Conservation (phyloP, 2,888 invertebrate genomes). For the Drosophila niveifrons region DNA sequence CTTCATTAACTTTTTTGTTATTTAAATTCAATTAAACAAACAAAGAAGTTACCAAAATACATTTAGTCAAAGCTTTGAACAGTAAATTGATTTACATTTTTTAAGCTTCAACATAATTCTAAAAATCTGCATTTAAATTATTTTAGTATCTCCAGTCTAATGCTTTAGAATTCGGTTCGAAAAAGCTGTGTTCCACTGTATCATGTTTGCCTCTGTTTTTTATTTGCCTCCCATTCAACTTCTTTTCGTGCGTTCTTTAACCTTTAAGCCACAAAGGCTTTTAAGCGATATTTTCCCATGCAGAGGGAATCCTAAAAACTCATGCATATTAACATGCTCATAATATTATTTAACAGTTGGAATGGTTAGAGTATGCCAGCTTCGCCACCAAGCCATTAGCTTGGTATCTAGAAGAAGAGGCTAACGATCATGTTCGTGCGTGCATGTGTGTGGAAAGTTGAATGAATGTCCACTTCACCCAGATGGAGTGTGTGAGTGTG, state of each 20-base stretch:
- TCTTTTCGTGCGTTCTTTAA: constrained; percentile 37
- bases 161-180: neutral
- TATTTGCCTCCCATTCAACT: constrained; percentile 35
- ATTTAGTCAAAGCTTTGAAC: no score
- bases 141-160: neutral
- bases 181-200: constrained; percentile 1
- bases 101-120: neutral
- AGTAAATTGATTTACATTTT: neutral
- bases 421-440: constrained; percentile 26
- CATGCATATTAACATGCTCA: constrained; percentile 8
- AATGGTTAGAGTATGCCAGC: constrained; percentile 33
- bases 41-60: no score
- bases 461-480: constrained; percentile 64
- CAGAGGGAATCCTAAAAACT: constrained; percentile 13
- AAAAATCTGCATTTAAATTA: neutral
- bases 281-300: constrained; percentile 14
- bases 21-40: no score
- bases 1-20: no score
- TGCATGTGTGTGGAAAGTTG: constrained; percentile 68
- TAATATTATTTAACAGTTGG: constrained; percentile 8
- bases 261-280: constrained; percentile 27
- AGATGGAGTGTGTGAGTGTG: constrained; percentile 32
- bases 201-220: constrained; percentile 5
- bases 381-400: constrained; percentile 24
- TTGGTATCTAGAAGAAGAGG: constrained; percentile 26